Percentiles rank a stretch among this genome's conserved stretches.
Conservation (phyloP, 2,797 vertebrate species). For the Labroides dimidiatus region DNA sequence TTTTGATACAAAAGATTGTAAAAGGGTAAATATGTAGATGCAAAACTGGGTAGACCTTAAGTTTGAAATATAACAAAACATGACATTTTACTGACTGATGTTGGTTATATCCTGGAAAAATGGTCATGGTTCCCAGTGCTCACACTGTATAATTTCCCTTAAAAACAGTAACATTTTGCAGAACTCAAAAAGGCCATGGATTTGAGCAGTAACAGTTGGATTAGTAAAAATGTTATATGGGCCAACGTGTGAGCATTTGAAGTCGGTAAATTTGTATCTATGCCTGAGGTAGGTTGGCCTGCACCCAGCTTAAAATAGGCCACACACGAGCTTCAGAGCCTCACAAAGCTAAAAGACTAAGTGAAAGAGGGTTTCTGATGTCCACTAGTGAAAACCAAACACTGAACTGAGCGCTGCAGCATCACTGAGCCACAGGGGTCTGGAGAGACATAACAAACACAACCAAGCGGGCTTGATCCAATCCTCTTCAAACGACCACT, state of each 20-base stretch:
- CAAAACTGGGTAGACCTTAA: no score
- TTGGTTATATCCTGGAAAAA: no score
- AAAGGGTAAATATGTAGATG: no score
- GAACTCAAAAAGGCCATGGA: neutral
- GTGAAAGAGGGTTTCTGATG: constrained; percentile 19
- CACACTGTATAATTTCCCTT: no score
- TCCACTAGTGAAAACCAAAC: constrained; percentile 51
- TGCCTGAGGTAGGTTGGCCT: neutral
- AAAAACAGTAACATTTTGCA: no score
- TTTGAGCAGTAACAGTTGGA: neutral
- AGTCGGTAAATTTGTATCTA: neutral
- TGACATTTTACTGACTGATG: no score
- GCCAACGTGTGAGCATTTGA: neutral
- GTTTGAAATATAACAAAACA: no score
- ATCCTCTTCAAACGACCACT: constrained; percentile 62
- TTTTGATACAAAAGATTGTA: no score
- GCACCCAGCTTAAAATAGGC: neutral
- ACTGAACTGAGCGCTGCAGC: constrained; percentile 38
- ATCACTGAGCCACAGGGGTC: constrained; percentile 44
- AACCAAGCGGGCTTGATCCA: constrained; percentile 44
- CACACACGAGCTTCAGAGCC: constrained; percentile 3
- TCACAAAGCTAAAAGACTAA: constrained; percentile 7
- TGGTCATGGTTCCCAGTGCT: no score
- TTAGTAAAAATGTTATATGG: neutral
- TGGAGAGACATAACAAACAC: constrained; percentile 63